These are phyloP conservation scores for Drosophila mayaguana DNA, from an alignment of 2,888 invertebrate species.

Conservation along the genomic window DNA sequence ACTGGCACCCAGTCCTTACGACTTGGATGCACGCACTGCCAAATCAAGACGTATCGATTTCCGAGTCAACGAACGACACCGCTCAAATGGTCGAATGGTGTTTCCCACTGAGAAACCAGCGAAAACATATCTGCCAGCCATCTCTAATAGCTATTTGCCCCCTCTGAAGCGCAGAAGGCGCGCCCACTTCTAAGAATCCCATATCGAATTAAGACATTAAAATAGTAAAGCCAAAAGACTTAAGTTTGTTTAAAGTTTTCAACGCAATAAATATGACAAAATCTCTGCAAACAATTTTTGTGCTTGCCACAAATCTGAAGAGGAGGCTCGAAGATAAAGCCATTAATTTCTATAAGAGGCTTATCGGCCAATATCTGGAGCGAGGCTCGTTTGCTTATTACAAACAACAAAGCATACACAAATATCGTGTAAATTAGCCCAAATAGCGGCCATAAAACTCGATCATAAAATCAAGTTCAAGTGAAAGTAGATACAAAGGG, in stretches of 20 bases:
- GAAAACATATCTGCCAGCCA: constrained; percentile 40
- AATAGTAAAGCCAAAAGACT: constrained; percentile 61
- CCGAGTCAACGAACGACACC: constrained; percentile 58
- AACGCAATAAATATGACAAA: constrained; percentile 52
- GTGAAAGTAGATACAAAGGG: constrained; percentile 58
- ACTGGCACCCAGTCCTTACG: constrained; percentile 37
- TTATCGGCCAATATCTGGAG: constrained; percentile 65
- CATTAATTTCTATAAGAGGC: constrained; percentile 65
- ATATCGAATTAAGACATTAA: constrained; percentile 62
- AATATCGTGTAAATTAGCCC: constrained; percentile 71
- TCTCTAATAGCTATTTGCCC: constrained; percentile 38
- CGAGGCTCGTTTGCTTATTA: constrained; percentile 53
- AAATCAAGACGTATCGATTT: constrained; percentile 48
- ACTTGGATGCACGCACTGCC: constrained; percentile 59
- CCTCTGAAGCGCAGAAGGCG: constrained; percentile 49
- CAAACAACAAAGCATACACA: constrained; percentile 17
- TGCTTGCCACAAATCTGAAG: constrained; percentile 22
- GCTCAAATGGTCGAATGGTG: constrained; percentile 52
- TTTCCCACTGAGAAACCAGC: constrained; percentile 51
- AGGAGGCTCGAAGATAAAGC: constrained; percentile 21
- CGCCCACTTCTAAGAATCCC: constrained; percentile 23
- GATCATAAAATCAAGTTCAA: constrained; percentile 56
- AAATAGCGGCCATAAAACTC: constrained; percentile 62
- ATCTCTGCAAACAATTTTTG: constrained; percentile 33
- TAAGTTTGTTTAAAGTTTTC: constrained; percentile 37